Evolutionary conservation across 92 coral and sea anemone species (phyloP), one percentile per base, ranked within the genome.

Genomic region (Muricea muricata): DNA sequence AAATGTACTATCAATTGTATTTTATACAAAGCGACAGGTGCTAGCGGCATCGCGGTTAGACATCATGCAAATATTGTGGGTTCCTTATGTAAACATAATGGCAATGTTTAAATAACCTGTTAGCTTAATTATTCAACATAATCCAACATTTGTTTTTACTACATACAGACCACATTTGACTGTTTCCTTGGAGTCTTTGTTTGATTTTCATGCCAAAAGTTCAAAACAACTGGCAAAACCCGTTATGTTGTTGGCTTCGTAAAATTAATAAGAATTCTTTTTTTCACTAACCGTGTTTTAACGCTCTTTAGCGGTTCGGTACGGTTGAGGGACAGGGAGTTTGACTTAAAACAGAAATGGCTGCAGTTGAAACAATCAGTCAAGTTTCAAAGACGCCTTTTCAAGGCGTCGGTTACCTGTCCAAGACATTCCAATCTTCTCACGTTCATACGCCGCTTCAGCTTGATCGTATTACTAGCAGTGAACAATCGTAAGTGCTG

Each of bases 401-500:
- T 18, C 90, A 82, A 48, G 97, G 98, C 10, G 98, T 93, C 10
- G 92, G 91, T 88, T 89, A 89, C 71, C 90, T 95, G 68, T 95
- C 98, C 45, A 91, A 89, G 93, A 95, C 93, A 89, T 93, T 90
- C 26, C 95, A 95, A 75, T 95, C 98, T 26, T 86, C 92, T 84
- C 90, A 91, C 48, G 65, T 95, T 14, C 98, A 95, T 77, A 75
- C 94, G 33, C 98, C 98, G 17, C 91, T 87, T 63, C 55, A 87
- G 46, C 89, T 90, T 37, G 97, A 95, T 72, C 85, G 98, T 33
- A 91, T 95, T 9, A 93, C 98, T 0, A 91, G 90, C 54, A 91
- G 92, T 11, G 97, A 95, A 57, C 84, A 89, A 30, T 91, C 90
- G 98, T 95, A 88, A 94, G 98, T 92, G 37, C 1, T n/a, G 1